Base-by-base conservation (phyloP, 2,797 vertebrate species). In the Calcarius lapponicus region DNA sequence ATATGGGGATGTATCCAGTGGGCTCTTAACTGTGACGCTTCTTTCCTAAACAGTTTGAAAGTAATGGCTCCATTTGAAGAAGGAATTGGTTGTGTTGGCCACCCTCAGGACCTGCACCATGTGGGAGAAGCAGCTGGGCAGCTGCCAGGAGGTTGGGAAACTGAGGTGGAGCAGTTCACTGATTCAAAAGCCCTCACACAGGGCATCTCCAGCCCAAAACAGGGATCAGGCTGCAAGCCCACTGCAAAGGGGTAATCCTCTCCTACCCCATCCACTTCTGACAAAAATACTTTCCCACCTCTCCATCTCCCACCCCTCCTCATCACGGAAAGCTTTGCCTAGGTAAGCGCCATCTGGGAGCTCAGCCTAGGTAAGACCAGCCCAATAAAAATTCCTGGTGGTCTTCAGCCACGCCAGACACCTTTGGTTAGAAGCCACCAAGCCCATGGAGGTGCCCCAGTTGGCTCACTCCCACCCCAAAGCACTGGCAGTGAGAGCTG, bases 401-500 rank as follows among this genome's bases (percentile, higher is more conserved):
- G 60, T 50, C 40, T 83, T 53, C 62, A 87, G 26, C 28, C 15
- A 1, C 0, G 0, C 29, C 4, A 10, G 45, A 21, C 11, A 31
- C 11, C 36, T 57, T 71, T 58, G 51, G 17, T 25, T 50, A 40
- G 8, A 13, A 9, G 42, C 21, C 69, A 42, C 6, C 3, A 0
- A 36, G n/a, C 48, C 70, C 54, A 28, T 1, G 2, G 3, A 60
- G 56, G 34, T 15, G 40, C 17, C 42, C 61, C 45, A 64, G 0
- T 0, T 10, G 75, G 42, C 73, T 51, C 0, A 0, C 15, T 88
- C 69, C 69, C 42, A 32, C 19, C 0, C 2, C 45, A 54, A 61
- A 74, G 48, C 57, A 32, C 12, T 20, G 12, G 5, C 1, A 0
- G 51, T 3, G 34, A 81, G 67, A 93, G 75, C 67, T 58, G 20